These are phyloP conservation scores for Metallyticus violacea DNA, from an alignment of 2,888 invertebrate species.

Conservation along the genomic window DNA sequence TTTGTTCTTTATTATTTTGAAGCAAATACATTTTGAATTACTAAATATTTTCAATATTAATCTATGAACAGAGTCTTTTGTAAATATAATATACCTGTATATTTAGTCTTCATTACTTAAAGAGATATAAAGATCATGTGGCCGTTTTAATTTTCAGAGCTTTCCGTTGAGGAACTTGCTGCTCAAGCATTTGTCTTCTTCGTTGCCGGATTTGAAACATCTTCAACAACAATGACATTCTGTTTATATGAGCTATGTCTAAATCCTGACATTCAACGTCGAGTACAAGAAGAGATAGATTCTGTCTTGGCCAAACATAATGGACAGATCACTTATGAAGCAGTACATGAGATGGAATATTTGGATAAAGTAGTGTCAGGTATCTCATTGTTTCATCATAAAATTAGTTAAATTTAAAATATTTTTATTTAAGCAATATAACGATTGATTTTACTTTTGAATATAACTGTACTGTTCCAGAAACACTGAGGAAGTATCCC, in stretches of 20 bases:
- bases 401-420: no score
- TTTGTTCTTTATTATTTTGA: no score
- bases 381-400: conserved; percentile 29
- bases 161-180: conserved; percentile 51
- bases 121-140: no score
- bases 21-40: no score
- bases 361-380: conserved; percentile 54
- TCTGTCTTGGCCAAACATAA: conserved; percentile 34
- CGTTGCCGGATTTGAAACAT: conserved; percentile 45
- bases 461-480: no score
- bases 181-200: conserved; percentile 58
- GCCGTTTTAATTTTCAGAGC: conserved; percentile 37
- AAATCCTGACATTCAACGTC: conserved; percentile 22
- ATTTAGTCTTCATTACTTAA: no score
- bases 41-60: no score
- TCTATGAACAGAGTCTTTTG: no score
- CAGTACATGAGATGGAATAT: conserved; percentile 50
- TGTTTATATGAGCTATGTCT: conserved; percentile 27
- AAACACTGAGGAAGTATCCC: conserved; percentile 39
- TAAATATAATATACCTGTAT: no score
- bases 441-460: no score
- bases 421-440: no score
- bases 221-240: conserved; percentile 27
- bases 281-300: conserved; percentile 26
- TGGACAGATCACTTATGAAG: conserved; percentile 47